Evolutionary conservation across 2,113 vertebrate species (phyloP).

Genomic region (Rhipidura dahli): DNA sequence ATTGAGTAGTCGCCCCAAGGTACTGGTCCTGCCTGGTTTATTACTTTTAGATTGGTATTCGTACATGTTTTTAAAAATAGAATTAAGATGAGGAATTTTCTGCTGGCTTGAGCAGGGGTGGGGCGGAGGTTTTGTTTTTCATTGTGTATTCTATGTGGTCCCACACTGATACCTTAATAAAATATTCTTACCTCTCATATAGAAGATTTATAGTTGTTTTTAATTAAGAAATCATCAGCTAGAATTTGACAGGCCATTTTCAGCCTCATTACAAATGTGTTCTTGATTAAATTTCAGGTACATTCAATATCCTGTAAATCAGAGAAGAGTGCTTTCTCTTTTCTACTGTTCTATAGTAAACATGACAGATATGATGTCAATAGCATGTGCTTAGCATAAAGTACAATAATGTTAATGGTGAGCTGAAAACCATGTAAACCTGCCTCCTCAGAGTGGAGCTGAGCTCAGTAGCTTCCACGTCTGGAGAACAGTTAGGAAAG

Average conservation of each 20-base stretch:
- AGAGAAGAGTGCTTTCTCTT: neutral
- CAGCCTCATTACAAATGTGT: constrained; percentile 28
- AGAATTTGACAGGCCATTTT: constrained; percentile 59
- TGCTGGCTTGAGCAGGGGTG: rapidly evolving
- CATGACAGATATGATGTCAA: neutral
- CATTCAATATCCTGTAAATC: constrained; percentile 46
- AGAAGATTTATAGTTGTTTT: constrained; percentile 36
- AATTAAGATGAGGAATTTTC: neutral
- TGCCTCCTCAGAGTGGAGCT: neutral
- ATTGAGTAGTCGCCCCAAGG: neutral
- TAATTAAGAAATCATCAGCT: constrained; percentile 63
- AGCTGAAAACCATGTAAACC: neutral
- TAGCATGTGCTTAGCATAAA: neutral
- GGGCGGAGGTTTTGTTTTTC: neutral
- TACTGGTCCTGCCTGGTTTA: neutral
- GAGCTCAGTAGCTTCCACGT: neutral
- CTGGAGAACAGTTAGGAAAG: neutral
- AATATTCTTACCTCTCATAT: neutral
- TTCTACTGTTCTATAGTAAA: neutral
- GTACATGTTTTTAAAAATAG: neutral
- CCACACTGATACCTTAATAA: neutral
- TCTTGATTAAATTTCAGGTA: constrained; percentile 60
- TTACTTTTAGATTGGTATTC: neutral
- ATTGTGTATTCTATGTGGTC: neutral
- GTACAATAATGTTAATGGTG: neutral